phyloP scores from a whole-genome alignment of 2,797 vertebrate species.

The Ctenochaetus hawaiiensis region DNA sequence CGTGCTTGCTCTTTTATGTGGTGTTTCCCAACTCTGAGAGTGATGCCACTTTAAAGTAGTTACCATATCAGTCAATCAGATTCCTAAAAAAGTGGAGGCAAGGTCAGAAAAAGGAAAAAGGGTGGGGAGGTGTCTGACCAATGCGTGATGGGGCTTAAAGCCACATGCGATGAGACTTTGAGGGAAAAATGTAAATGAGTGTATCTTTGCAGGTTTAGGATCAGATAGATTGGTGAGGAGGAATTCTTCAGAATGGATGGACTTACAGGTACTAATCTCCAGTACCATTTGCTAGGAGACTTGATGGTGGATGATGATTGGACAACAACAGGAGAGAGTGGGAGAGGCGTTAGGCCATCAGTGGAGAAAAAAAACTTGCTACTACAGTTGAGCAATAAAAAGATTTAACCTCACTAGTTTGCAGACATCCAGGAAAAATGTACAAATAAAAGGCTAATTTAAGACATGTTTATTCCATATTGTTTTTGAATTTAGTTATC shows the following conservation, averaged over 20 bases:
- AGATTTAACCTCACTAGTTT: neutral
- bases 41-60: slow-evolving; percentile 6
- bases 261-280: slow-evolving; percentile 98
- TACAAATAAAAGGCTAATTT: neutral
- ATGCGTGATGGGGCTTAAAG: slow-evolving; percentile 40
- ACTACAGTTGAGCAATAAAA: neutral
- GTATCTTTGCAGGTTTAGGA: slow-evolving; percentile 29
- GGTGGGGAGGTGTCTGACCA: slow-evolving; percentile 9
- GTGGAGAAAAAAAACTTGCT: neutral
- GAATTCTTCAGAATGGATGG: slow-evolving; percentile 67
- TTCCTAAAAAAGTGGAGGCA: neutral
- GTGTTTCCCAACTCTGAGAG: neutral
- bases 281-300: slow-evolving; percentile 98
- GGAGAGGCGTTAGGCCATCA: slow-evolving; percentile 66
- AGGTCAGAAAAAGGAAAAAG: neutral
- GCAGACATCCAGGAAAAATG: neutral
- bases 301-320: slow-evolving; percentile 78
- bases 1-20: neutral
- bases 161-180: slow-evolving; percentile 59
- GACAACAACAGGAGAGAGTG: slow-evolving; percentile 75
- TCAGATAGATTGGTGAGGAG: slow-evolving; percentile 21
- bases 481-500: neutral
- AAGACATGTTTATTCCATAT: neutral
- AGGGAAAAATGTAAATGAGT: neutral
- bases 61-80: slow-evolving; percentile 6